Evolutionary conservation across 2,113 vertebrate genomes (phyloP).

Genomic region (Nesospiza acunhae): DNA sequence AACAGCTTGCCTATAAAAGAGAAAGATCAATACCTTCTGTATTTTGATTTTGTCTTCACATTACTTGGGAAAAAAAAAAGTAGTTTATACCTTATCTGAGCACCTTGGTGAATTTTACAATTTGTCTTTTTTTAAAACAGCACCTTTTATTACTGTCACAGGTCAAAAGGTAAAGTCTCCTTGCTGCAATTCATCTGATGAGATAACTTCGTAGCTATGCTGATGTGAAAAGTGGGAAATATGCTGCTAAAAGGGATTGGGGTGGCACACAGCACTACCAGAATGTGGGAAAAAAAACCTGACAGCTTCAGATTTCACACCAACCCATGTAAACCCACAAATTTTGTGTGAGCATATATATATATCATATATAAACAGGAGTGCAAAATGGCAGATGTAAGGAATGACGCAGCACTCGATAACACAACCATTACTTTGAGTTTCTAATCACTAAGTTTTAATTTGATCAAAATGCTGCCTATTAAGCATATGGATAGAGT

Average conservation of each 20-base stretch:
- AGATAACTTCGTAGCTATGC: neutral
- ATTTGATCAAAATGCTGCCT: neutral
- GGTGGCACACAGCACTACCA: neutral
- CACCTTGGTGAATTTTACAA: neutral
- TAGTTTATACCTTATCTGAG: neutral
- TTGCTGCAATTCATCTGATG: neutral
- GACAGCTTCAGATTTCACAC: neutral
- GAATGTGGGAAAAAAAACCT: neutral
- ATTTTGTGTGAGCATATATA: neutral
- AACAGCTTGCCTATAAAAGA: neutral
- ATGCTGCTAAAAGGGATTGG: neutral
- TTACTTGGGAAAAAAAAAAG: neutral
- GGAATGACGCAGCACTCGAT: neutral
- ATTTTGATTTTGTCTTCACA: neutral
- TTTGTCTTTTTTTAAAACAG: neutral
- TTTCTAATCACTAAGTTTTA: neutral
- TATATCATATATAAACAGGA: neutral
- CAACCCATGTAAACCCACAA: neutral
- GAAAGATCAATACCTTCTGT: neutral
- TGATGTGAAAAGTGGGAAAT: neutral
- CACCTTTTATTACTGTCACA: neutral
- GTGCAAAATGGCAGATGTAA: neutral
- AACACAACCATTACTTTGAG: neutral
- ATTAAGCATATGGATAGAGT: neutral
- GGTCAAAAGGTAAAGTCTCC: slow-evolving; percentile 15